Base-by-base conservation (phyloP, 2,888 invertebrate species). In the Hemistola chrysoprasaria region DNA sequence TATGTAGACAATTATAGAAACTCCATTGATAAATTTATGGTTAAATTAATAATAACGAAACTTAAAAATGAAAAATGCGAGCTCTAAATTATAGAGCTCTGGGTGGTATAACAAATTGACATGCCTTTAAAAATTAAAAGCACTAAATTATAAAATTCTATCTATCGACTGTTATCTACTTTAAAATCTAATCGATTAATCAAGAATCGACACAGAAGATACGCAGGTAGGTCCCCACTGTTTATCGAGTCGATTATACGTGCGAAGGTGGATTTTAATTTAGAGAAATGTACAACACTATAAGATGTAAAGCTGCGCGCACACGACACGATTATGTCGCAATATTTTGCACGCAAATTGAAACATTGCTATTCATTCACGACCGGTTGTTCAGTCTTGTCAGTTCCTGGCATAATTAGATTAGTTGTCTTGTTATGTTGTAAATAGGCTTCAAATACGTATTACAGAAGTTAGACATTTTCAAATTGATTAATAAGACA, bases 171-270 rank as follows among this genome's bases (percentile, higher is more conserved):
- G 11, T 8, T 11, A 11, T 9, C 27, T 9, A 3, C 4, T 20
- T 24, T 8, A 24, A 29, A 10, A 23, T 38, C 7, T 26, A 21
- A 36, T 34, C 41, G 50, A 58, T 29, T 38, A 44, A 2, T 29
- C 37, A 44, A 2, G 8, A 8, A 46, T 59, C 52, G 61, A 62
- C n/a, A n/a, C n/a, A n/a, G n/a, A n/a, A n/a, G 36, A 52, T 31
- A 22, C 41, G 29, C 20, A 56, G 52, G 70, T 75, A 63, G 24
- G 47, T 28, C 36, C 16, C 26, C 26, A 39, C 53, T 72, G 65
- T 78, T 77, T 77, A 78, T 74, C 65, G 60, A 75, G 64, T 56
- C 69, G 71, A 74, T 79, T 77, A 75, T 77, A 69, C 74, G 73
- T 71, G 65, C 64, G 56, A 71, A 74, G 75, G 75, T 59, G 62